Percentiles rank a stretch among this genome's conserved stretches.
Conservation (phyloP, 2,113 vertebrate genomes). For the Trematocara zebra region DNA sequence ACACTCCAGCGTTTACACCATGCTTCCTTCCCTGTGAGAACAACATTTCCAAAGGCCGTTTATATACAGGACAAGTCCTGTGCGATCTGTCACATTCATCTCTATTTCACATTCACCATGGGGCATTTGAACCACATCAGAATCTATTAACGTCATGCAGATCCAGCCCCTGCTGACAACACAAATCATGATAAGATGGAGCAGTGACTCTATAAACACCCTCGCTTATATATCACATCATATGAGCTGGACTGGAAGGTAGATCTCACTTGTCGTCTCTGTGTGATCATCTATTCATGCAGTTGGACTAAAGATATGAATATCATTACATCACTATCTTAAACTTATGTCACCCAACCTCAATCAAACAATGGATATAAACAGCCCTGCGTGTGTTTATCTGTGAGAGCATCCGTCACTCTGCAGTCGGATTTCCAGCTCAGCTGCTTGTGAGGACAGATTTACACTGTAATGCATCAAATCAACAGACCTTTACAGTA, state of each 20-base stretch:
- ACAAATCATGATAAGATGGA: conserved; percentile 71
- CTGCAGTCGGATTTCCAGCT: conserved; percentile 39
- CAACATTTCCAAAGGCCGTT: conserved; percentile 43
- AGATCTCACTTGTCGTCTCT: conserved; percentile 43
- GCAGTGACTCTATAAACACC: conserved; percentile 67
- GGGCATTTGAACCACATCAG: conserved; percentile 69
- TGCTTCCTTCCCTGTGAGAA: conserved; percentile 4
- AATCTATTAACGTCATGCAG: conserved; percentile 67
- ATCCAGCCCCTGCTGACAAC: conserved; percentile 62
- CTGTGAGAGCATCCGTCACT: conserved; percentile 59
- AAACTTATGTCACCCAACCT: conserved; percentile 38
- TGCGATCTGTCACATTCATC: conserved; percentile 63
- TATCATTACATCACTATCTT: conserved; percentile 61
- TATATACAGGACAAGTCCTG: conserved; percentile 43
- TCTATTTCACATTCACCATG: conserved; percentile 61
- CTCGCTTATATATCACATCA: conserved; percentile 59
- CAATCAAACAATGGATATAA: conserved; percentile 54
- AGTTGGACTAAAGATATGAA: conserved; percentile 44
- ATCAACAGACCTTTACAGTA: conserved; percentile 73
- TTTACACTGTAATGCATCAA: conserved; percentile 64
- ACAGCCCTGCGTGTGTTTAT: conserved; percentile 38
- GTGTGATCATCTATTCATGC: conserved; percentile 36
- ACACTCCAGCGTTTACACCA: not conserved
- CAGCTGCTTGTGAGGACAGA: conserved; percentile 51
- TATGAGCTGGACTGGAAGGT: conserved; percentile 43